Evolutionary conservation across 2,113 vertebrate genomes (phyloP).

Genomic region (Phylloscopus trochilus): DNA sequence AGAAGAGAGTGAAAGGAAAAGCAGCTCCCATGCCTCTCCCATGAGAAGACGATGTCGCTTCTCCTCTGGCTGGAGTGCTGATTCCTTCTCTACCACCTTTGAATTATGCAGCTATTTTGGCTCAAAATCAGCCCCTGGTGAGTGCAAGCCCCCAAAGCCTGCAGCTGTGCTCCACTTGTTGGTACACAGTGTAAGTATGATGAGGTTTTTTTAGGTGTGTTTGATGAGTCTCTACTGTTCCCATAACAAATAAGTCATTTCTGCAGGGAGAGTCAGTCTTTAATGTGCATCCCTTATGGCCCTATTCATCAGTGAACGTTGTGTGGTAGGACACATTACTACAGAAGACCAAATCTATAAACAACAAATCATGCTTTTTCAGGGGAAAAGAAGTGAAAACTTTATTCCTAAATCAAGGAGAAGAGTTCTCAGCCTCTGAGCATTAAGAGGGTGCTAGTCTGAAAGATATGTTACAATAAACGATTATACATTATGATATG

Average conservation of each 20-base stretch:
- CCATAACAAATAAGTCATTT: not conserved
- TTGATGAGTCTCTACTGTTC: not conserved
- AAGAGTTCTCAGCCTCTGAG: not conserved
- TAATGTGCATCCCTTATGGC: not conserved
- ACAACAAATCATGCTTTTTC: not conserved
- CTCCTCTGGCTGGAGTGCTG: not conserved
- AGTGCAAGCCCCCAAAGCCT: too few species aligned
- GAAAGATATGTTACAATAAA: not conserved
- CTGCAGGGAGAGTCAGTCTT: not conserved
- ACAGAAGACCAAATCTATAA: not conserved
- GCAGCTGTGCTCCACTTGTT: not conserved
- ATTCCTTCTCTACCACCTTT: not conserved
- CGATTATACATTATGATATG: too few species aligned
- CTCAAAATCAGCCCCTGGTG: not conserved
- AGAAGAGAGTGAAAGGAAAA: not conserved
- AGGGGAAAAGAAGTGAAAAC: not conserved
- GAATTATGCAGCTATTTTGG: not conserved
- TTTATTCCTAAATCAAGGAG: conserved; percentile 1
- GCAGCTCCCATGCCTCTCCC: not conserved
- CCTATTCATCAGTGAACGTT: not conserved
- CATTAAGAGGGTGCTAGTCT: not conserved
- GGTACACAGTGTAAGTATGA: too few species aligned
- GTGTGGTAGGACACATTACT: not conserved
- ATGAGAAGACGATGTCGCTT: not conserved
- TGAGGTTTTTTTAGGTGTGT: too few species aligned